Percentiles rank a stretch among this genome's conserved stretches.
phyloP scores from a whole-genome alignment of 2,888 invertebrate genomes.

The Philereme transversata region DNA sequence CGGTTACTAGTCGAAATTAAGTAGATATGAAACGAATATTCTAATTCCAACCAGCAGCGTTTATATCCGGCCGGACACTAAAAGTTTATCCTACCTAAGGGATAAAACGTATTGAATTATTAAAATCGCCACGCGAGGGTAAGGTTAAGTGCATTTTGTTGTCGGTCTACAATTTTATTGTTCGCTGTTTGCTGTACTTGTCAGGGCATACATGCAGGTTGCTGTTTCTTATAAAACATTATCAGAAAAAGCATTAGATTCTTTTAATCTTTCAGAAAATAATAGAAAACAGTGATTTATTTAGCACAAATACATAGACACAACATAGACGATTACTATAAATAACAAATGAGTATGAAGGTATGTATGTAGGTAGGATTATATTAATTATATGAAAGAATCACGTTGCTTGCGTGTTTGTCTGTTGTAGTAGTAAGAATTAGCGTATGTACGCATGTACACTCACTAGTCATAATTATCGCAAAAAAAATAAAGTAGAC shows the following conservation, averaged over 20 bases:
- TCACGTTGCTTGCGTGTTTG: no score
- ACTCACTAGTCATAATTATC: no score
- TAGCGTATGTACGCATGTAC: no score
- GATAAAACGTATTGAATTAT: conserved; percentile 47
- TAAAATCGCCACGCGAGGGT: conserved; percentile 44
- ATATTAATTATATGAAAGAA: no score
- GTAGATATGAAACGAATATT: not conserved
- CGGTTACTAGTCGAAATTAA: no score
- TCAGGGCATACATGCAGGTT: conserved; percentile 3
- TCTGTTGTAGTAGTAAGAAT: no score
- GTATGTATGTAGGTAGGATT: no score
- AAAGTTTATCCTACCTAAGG: conserved; percentile 20
- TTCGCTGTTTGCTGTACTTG: conserved; percentile 21
- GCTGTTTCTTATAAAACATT: not conserved
- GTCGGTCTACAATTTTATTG: conserved; percentile 41
- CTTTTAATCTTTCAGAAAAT: no score
- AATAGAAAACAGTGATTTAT: no score
- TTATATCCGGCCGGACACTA: conserved; percentile 9
- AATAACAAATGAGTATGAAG: no score
- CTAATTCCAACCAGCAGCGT: not conserved
- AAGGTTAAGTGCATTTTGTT: conserved; percentile 49
- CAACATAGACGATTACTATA: no score
- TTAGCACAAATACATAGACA: no score
- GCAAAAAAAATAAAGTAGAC: not conserved
- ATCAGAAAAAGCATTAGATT: not conserved